Percentiles rank a stretch among this genome's conserved stretches.
phyloP scores from a whole-genome alignment of 2,113 vertebrate genomes.

The Bubalus kerabau region DNA sequence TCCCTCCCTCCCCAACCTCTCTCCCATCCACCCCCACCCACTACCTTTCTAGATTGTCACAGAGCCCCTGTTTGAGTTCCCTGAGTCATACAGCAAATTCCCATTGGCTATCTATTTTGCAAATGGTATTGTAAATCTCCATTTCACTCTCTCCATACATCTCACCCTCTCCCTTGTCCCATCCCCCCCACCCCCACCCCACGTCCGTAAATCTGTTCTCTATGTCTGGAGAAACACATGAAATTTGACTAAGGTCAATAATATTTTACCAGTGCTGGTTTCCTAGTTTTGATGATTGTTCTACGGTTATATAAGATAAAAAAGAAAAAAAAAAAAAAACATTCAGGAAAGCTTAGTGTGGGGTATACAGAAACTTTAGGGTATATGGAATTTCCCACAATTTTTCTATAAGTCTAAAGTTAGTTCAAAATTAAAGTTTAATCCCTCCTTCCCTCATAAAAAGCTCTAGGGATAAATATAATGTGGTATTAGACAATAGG shows the following conservation, averaged over 20 bases:
- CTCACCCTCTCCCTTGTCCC: background rate
- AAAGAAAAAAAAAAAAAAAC: background rate
- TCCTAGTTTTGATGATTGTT: background rate
- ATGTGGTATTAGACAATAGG: background rate
- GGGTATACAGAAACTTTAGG: background rate
- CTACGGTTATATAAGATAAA: background rate
- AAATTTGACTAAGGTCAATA: background rate
- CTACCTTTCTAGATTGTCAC: background rate
- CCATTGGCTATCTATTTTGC: background rate
- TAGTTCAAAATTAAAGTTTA: background rate
- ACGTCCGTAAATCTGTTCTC: background rate
- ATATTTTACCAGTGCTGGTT: background rate
- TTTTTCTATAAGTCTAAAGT: background rate
- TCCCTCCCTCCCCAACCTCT: background rate
- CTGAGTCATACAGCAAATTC: background rate
- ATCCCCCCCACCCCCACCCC: rapidly evolving
- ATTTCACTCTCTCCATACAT: background rate
- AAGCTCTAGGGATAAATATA: background rate
- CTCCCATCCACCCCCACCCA: background rate
- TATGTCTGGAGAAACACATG: background rate
- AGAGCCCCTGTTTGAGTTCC: background rate
- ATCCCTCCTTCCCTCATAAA: background rate
- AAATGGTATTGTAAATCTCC: background rate
- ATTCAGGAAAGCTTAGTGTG: background rate
- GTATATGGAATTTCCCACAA: background rate